Conservation (phyloP, 2,888 invertebrate genomes). For the Drosophila mulleri region DNA sequence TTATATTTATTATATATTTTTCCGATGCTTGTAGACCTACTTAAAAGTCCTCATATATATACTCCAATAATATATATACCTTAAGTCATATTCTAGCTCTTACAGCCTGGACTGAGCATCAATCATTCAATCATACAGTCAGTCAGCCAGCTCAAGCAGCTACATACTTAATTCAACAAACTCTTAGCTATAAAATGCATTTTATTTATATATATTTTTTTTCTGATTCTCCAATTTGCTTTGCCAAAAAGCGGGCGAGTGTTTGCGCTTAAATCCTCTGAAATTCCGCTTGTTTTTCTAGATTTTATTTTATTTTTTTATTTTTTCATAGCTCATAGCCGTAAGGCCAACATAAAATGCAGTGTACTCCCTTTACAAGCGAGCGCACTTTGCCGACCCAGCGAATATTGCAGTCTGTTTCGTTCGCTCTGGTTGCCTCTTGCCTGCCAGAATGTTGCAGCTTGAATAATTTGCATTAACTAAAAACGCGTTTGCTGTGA, state of each 20-base stretch:
- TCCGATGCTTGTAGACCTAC: too few relatives aligned
- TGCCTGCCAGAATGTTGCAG: constrained; percentile 30
- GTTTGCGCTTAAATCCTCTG: constrained; percentile 14
- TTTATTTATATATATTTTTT: background rate
- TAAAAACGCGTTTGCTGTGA: constrained; percentile 44
- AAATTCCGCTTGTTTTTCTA: constrained; percentile 8
- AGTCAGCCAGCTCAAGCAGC: background rate
- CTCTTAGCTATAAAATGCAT: background rate
- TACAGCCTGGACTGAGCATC: background rate
- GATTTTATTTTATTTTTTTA: background rate
- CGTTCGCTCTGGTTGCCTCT: constrained; percentile 16
- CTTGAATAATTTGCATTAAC: constrained; percentile 74
- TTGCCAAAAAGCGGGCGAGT: constrained; percentile 13
- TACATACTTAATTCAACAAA: background rate
- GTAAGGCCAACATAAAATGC: constrained; percentile 15
- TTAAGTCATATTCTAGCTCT: background rate
- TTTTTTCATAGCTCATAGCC: constrained; percentile 10
- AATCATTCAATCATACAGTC: background rate
- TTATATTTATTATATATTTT: too few relatives aligned
- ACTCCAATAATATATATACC: too few relatives aligned
- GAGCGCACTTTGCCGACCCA: constrained; percentile 7
- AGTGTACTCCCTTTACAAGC: constrained; percentile 9
- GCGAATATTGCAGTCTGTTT: background rate
- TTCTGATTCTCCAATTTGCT: constrained; percentile 5
- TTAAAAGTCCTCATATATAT: too few relatives aligned